Evolutionary conservation across 2,113 vertebrate species (phyloP), one percentile per base, ranked within the genome.

Genomic region (Tyto alba): DNA sequence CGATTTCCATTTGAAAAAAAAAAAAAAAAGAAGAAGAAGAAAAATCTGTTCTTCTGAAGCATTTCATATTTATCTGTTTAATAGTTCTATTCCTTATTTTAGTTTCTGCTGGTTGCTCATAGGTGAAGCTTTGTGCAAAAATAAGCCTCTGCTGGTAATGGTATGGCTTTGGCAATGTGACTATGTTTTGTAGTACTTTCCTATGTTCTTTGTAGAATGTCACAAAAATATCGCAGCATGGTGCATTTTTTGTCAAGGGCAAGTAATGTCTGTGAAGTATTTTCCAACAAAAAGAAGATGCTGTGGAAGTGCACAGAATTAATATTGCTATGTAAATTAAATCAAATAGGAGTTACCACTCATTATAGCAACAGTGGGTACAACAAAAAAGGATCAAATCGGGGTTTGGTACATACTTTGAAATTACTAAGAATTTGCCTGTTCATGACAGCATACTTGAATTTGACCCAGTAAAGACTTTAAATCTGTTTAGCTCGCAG

Each of bases 161-260:
- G 11, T 38, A 16, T 43, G 40, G 52, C 47, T 64, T 79, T 5
- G 5, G 34, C 62, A 57, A 16, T n/a, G 34, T 69, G 38, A 47
- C 50, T 53, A 1, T 17, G 10, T 63, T 77, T 72, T 72, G 25
- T 29, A 68, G 60, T 38, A 41, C 22, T 72, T 77, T 20, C 40
- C 21, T 48, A 17, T 0, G 0, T 76, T 80, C 40, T 85, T 16
- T 21, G 11, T 22, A 80, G 43, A 82, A 23, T 27, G 14, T 81
- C 25, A 48, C 20, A 57, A 55, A 50, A 80, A 67, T 40, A 17
- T 2, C 8, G 3, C 11, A 64, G 21, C 1, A 1, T 1, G 2
- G 5, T 10, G 9, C 57, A 32, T 36, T 85, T 77, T 77, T 62
- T 69, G 23, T 68, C 20, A 45, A 57, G 38, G 13, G 56, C 34